A percentile compares a stretch with the other conserved stretches of the same genome.
Evolutionary conservation across 2,113 vertebrate species (phyloP).

Genomic region (Saguinus imperator): DNA sequence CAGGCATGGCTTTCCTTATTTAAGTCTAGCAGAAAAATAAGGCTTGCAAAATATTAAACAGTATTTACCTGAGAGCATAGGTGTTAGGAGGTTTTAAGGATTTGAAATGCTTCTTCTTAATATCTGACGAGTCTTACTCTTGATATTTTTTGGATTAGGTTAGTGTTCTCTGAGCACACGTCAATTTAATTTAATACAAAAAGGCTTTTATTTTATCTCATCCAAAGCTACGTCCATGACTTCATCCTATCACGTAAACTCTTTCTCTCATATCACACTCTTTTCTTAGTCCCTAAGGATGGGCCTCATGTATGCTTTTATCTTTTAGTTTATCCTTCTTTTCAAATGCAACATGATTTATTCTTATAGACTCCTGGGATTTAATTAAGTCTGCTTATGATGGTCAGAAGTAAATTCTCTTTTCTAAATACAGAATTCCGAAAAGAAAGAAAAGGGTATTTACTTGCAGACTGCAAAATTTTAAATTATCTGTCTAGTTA

Average conservation of each 20-base stretch:
- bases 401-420: not conserved
- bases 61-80: not conserved
- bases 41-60: not conserved
- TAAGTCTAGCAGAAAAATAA: not conserved
- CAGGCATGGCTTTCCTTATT: not conserved
- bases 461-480: not conserved
- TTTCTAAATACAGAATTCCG: slow-evolving; percentile 8
- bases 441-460: not conserved
- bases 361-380: not conserved
- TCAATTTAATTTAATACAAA: slow-evolving; percentile 20
- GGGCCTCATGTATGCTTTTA: not conserved
- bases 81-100: not conserved
- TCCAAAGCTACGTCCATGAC: not conserved
- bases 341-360: not conserved
- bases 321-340: slow-evolving; percentile 18
- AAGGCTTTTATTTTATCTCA: slow-evolving; percentile 2
- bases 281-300: not conserved
- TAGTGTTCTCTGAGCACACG: not conserved
- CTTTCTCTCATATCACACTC: not conserved
- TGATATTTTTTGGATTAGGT: not conserved
- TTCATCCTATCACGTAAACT: not conserved
- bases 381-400: not conserved
- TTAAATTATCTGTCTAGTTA: not conserved
- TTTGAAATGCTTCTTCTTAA: not conserved
- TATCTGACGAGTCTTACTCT: not conserved